Base-by-base conservation (phyloP, 2,888 invertebrate species). In the Alsophila aescularia region DNA sequence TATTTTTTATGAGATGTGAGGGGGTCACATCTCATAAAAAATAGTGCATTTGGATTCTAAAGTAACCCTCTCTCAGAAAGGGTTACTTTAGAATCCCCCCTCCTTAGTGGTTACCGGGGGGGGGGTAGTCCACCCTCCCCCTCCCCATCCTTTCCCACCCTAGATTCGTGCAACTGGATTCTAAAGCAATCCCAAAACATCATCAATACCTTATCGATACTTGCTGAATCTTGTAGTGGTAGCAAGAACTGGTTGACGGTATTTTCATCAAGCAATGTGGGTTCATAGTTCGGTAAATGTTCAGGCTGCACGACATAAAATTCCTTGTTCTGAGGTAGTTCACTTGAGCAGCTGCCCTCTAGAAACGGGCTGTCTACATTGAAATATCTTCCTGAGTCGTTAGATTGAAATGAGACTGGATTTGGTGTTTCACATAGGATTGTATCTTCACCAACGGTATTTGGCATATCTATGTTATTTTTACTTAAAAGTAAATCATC, bases 191-290 rank as follows among this genome's bases (percentile, higher is more conserved):
- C 6, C 6, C 21, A 29, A 10, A 8, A 29, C 4, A 29, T 29
- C 1, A 10, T 29, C 29, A 29, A 8, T 39, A 83, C 85, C 82
- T 79, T 74, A 27, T 73, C 62, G 40, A 61, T 66, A 41, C 72
- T 76, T 7, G 72, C 56, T 29, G 81, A 68, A 43, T 70, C 74
- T 65, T 81, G 81, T 50, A 85, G 68, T 2, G 90, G 90, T 47
- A 90, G 66, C 48, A 90, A 74, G 69, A 90, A 90, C 60, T 90
- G 87, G 51, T 90, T 88, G 4, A 90, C 88, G 13, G 85, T 90
- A 62, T 83, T 87, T 47, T 90, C 90, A 64, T 90, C 90, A 31
- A 90, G 67, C 31, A 90, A 68, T 34, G 79, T 85, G 21, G 90
- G 82, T 65, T 85, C 88, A 60, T 82, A 85, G 59, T 81, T 87